Conservation (phyloP, 2,113 vertebrate genomes). For the Shinisaurus crocodilurus region DNA sequence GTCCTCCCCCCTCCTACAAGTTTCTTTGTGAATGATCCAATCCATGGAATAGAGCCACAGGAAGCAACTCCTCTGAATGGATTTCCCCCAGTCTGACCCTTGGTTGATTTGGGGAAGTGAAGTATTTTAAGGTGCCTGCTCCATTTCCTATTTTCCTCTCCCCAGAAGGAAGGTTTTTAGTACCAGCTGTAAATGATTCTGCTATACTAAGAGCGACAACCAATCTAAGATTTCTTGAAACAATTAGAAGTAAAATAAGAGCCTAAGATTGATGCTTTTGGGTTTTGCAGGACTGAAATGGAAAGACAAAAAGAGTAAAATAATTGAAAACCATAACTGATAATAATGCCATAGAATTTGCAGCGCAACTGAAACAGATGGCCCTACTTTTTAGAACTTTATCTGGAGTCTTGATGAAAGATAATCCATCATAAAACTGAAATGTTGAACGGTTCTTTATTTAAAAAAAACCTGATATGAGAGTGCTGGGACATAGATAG, state of each 20-base stretch:
- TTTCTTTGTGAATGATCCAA: neutral
- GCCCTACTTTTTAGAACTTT: slow-evolving; percentile 5
- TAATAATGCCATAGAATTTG: slow-evolving; percentile 35
- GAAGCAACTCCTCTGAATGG: slow-evolving; percentile 6
- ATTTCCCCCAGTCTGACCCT: neutral
- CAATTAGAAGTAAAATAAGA: slow-evolving; percentile 32
- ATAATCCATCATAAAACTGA: slow-evolving; percentile 42
- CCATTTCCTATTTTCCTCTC: neutral
- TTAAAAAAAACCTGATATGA: slow-evolving; percentile 21
- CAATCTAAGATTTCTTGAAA: neutral
- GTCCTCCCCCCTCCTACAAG: neutral
- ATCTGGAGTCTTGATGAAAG: slow-evolving; percentile 35
- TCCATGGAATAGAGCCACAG: neutral
- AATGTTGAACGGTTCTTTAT: slow-evolving; percentile 27
- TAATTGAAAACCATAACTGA: neutral
- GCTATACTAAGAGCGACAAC: neutral
- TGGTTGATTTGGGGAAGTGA: neutral
- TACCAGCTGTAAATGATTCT: slow-evolving; percentile 21
- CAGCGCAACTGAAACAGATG: slow-evolving; percentile 31
- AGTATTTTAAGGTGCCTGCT: neutral
- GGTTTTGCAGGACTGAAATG: neutral
- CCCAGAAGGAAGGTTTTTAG: slow-evolving; percentile 4
- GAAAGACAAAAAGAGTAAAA: neutral
- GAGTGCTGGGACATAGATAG: slow-evolving; percentile 1
- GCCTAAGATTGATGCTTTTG: slow-evolving; percentile 9